These are phyloP conservation scores for Rhinolophus sinicus DNA, from an alignment of 2,113 vertebrate genomes.

Conservation along the genomic window DNA sequence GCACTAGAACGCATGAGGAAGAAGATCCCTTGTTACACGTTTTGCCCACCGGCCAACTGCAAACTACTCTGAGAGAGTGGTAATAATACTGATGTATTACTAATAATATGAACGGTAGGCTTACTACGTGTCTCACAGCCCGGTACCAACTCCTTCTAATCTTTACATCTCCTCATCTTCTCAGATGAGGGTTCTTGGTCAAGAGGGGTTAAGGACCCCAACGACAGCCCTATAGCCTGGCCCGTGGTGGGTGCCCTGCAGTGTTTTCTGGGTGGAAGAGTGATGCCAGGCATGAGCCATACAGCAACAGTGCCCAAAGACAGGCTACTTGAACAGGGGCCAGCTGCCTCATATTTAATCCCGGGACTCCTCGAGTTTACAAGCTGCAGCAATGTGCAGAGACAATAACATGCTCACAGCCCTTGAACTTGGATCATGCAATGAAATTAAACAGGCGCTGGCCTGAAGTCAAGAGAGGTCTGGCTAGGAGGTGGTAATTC, in stretches of 20 bases:
- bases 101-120: neutral
- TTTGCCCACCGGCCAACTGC: neutral
- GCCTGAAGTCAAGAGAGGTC: neutral
- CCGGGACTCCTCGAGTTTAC: neutral
- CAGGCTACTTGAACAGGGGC: neutral
- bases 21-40: neutral
- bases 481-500: slow-evolving; percentile 18
- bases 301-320: fast-evolving
- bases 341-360: neutral
- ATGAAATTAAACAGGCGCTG: neutral
- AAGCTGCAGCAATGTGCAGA: neutral
- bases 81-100: no score
- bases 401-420: slow-evolving; percentile 41
- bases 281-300: fast-evolving
- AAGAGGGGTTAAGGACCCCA: no score
- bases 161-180: neutral
- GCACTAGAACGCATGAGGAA: neutral
- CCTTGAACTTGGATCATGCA: neutral
- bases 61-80: neutral
- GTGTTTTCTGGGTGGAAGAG: neutral
- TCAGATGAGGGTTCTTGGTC: neutral
- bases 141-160: neutral
- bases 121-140: fast-evolving
- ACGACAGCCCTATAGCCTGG: neutral
- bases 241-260: fast-evolving